A percentile compares a stretch with the other conserved stretches of the same genome.
Conservation (phyloP, 2,113 vertebrate genomes). For the Oreamnos americanus region DNA sequence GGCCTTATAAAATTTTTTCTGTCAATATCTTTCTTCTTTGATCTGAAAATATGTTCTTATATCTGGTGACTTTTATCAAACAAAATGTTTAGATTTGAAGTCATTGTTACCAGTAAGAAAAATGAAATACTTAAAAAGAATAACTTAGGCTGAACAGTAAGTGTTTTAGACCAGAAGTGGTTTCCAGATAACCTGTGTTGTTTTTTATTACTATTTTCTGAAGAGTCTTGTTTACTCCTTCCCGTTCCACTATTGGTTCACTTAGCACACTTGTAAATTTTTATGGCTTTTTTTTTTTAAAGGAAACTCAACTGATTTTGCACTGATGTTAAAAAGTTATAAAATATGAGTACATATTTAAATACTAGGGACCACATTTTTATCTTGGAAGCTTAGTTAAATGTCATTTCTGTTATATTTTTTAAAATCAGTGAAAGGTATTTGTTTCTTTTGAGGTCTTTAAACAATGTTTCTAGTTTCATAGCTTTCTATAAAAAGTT, state of each 20-base stretch:
- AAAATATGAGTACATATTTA: slow-evolving; percentile 26
- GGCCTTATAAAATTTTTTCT: slow-evolving; percentile 59
- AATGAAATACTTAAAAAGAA: not conserved
- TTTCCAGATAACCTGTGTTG: not conserved
- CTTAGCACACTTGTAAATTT: not conserved
- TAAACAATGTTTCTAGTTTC: slow-evolving; percentile 63
- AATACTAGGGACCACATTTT: slow-evolving; percentile 27
- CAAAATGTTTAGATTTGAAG: slow-evolving; percentile 23
- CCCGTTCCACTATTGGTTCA: slow-evolving; percentile 69
- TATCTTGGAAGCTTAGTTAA: slow-evolving; percentile 26
- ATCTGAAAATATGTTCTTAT: slow-evolving; percentile 65
- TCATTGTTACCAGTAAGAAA: slow-evolving; percentile 9
- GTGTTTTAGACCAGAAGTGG: not conserved
- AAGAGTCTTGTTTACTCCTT: slow-evolving; percentile 35
- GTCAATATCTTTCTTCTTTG: slow-evolving; percentile 57
- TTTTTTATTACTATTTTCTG: slow-evolving; percentile 52
- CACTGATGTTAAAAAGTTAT: slow-evolving; percentile 38
- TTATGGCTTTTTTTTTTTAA: not conserved
- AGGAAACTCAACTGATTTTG: slow-evolving; percentile 25
- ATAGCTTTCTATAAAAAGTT: slow-evolving; percentile 51
- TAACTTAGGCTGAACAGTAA: not conserved
- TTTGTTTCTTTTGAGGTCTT: slow-evolving; percentile 46
- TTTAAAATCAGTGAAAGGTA: slow-evolving; percentile 36
- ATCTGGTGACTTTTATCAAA: slow-evolving; percentile 61
- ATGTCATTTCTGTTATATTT: slow-evolving; percentile 37